A percentile compares a stretch with the other conserved stretches of the same genome.
Evolutionary conservation across 2,113 vertebrate species (phyloP).

Genomic region (Ornithorhynchus anatinus): DNA sequence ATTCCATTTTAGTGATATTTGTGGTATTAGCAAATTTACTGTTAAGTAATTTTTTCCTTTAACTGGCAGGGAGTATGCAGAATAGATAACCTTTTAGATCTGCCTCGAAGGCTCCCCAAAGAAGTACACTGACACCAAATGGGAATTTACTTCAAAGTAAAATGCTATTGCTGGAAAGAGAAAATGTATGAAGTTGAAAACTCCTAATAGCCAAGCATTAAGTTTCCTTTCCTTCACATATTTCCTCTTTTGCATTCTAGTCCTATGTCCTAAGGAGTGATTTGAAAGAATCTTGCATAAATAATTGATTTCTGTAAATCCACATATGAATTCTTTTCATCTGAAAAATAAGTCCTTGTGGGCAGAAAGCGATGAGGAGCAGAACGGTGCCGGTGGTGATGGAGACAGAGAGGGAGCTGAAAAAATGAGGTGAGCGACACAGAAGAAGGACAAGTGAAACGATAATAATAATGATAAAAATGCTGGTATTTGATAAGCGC

Average conservation of each 20-base stretch:
- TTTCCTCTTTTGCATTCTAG: slow-evolving; percentile 36
- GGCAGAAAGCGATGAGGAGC: neutral
- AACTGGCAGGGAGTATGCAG: slow-evolving; percentile 17
- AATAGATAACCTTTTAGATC: slow-evolving; percentile 23
- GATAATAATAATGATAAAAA: too few relatives aligned
- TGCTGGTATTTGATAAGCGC: too few relatives aligned
- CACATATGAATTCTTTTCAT: slow-evolving; percentile 8
- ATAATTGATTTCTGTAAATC: slow-evolving; percentile 54
- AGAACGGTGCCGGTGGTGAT: neutral
- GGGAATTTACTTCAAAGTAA: slow-evolving; percentile 50
- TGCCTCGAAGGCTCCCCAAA: slow-evolving; percentile 40
- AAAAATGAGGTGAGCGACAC: neutral
- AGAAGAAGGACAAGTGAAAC: too few relatives aligned
- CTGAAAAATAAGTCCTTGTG: slow-evolving; percentile 7
- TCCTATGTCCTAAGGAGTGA: slow-evolving; percentile 42
- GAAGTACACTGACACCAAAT: slow-evolving; percentile 30
- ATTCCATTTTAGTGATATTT: neutral
- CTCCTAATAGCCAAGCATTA: slow-evolving; percentile 38
- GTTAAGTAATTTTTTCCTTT: neutral
- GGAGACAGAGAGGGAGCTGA: neutral
- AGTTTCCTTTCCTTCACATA: slow-evolving; percentile 45
- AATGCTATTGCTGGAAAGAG: slow-evolving; percentile 32
- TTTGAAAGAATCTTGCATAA: slow-evolving; percentile 40
- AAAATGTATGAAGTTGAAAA: slow-evolving; percentile 34
- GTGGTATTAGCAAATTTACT: slow-evolving; percentile 26